Evolutionary conservation across 64 coral and sea anemone species (phyloP), one percentile per base, ranked within the genome.

Genomic region (Actinia tenebrosa): DNA sequence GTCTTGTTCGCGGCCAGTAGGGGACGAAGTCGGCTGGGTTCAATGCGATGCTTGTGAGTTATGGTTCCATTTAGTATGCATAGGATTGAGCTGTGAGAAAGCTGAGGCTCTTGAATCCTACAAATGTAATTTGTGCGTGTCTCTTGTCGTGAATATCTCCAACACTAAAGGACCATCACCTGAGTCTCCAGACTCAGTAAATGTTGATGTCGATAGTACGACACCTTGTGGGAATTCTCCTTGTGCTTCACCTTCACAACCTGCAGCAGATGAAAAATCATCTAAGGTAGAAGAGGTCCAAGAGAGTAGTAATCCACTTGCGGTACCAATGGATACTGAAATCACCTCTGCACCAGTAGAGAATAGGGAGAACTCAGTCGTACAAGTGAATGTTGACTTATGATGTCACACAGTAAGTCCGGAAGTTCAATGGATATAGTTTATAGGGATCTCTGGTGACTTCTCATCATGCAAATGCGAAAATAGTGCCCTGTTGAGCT

Each of bases 1-100:
- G 23, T 58, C 88, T 16, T 99, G 97, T 80, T 72, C 85, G 26
- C 91, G 87, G 45, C 97, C 97, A 30, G 88, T 89, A 23, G 93
- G 97, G 14, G 97, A 99, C 18, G 93, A 99, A 22, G 97, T 99
- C 3, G 93, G 91, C 22, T 99, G 97, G 97, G 97, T 99, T 6
- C 97, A 99, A 83, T 99, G 97, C 83, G 97, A 99, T 58, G 69
- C 63, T 20, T 99, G 97, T 83, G 90, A 99, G 71, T 86, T 89
- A 54, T 99, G 97, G 97, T 99, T 90, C 20, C 97, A 99, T 78
- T 62, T 95, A 10, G 59, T 90, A 3, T 99, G 97, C 71, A 92
- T 99, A 44, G 91, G 88, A 19, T 86, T 99, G 10, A 90, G 87
- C 50, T 84, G 90, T 15, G 88, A 95, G 54, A 86, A 90, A 45